Evolutionary conservation across 2,888 invertebrate genomes (phyloP).

Genomic region (Linyphia triangularis): DNA sequence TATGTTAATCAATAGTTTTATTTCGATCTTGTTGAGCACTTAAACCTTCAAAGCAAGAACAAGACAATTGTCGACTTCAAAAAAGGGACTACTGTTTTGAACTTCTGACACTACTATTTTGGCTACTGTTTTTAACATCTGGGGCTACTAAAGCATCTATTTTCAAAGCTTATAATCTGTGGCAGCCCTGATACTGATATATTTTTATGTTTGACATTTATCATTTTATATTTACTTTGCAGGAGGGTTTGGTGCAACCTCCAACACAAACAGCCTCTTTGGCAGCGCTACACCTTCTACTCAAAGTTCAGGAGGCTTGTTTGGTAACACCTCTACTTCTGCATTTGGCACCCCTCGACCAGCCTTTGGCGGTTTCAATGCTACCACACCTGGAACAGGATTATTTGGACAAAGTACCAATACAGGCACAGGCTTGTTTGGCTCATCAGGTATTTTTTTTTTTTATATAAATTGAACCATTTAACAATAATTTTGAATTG

Average conservation of each 20-base stretch:
- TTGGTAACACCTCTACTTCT: slow-evolving; percentile 73
- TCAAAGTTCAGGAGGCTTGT: slow-evolving; percentile 74
- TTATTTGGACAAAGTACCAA: slow-evolving; percentile 81
- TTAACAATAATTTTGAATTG: too few relatives aligned
- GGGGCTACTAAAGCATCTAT: too few relatives aligned
- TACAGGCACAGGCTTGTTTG: slow-evolving; percentile 81
- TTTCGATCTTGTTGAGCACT: too few relatives aligned
- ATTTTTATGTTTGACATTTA: not conserved
- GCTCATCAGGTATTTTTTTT: slow-evolving; percentile 76
- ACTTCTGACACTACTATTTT: too few relatives aligned
- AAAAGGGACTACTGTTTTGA: too few relatives aligned
- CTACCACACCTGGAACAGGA: slow-evolving; percentile 77
- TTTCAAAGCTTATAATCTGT: too few relatives aligned
- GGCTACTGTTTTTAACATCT: too few relatives aligned
- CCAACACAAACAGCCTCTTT: slow-evolving; percentile 67
- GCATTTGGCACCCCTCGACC: slow-evolving; percentile 75
- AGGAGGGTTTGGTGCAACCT: slow-evolving; percentile 71
- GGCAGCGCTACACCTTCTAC: slow-evolving; percentile 73
- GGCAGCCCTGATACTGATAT: too few relatives aligned
- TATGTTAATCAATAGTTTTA: too few relatives aligned
- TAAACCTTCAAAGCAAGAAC: too few relatives aligned
- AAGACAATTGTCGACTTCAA: too few relatives aligned
- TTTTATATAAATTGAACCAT: not conserved
- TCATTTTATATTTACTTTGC: not conserved
- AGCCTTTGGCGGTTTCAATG: slow-evolving; percentile 76